Conservation (phyloP, 2,888 invertebrate species). For the Drosophila robusta region DNA sequence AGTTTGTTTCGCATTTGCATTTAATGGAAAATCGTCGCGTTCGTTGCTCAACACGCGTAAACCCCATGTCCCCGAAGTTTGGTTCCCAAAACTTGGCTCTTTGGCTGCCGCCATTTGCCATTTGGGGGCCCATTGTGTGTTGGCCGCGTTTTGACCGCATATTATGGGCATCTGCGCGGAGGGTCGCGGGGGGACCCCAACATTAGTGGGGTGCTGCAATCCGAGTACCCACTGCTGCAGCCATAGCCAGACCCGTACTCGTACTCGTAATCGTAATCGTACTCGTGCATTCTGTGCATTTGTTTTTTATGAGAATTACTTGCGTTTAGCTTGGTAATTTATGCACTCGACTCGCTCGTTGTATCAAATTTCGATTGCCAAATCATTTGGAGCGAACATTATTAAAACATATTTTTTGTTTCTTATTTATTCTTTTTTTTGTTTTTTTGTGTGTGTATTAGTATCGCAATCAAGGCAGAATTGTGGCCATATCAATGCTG, state of each 20-base stretch:
- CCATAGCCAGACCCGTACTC: conserved; percentile 12
- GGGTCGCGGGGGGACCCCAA: conserved; percentile 1
- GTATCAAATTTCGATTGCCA: conserved; percentile 71
- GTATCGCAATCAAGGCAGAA: conserved; percentile 61
- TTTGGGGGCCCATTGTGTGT: conserved; percentile 48
- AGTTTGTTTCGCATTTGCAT: conserved; percentile 46
- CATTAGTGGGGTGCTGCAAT: conserved; percentile 34
- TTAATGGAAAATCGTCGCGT: conserved; percentile 49
- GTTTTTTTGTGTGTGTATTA: not conserved
- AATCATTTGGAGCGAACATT: conserved; percentile 61
- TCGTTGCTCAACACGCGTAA: conserved; percentile 32
- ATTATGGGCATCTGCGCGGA: not conserved
- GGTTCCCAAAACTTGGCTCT: conserved; percentile 1
- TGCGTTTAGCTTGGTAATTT: conserved; percentile 59
- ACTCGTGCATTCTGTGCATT: conserved; percentile 51
- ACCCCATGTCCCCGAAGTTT: not conserved
- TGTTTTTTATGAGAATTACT: conserved; percentile 67
- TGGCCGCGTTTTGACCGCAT: conserved; percentile 57
- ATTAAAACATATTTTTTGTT: conserved; percentile 58
- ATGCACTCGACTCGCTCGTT: conserved; percentile 51
- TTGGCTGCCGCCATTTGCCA: conserved; percentile 33
- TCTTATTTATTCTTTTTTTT: conserved; percentile 5
- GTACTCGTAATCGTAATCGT: conserved; percentile 45
- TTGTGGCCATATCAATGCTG: conserved; percentile 44
- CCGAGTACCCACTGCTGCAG: conserved; percentile 29